Conservation (phyloP, 1,140 invertebrate genomes). For the Nephila pilipes region DNA sequence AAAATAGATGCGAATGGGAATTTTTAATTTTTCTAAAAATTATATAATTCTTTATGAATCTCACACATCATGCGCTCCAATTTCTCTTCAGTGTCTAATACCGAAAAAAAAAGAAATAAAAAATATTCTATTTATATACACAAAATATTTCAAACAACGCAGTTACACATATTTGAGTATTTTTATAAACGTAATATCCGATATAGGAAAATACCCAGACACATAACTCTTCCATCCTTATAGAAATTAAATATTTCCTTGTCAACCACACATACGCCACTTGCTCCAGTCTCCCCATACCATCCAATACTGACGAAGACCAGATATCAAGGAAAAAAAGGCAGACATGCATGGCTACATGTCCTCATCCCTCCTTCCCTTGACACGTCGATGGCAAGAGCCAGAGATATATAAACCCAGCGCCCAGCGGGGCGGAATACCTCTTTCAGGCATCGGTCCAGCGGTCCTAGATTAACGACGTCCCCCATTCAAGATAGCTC, state of each 20-base stretch:
- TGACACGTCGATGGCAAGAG: not conserved
- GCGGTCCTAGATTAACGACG: conserved; percentile 62
- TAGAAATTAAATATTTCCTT: not conserved
- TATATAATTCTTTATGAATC: no score
- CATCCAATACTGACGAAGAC: not conserved
- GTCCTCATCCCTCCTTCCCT: not conserved
- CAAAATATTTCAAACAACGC: no score
- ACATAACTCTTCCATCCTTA: not conserved
- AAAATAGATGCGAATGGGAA: no score
- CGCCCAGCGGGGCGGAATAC: conserved; percentile 53
- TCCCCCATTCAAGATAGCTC: conserved; percentile 60
- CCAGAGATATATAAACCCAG: conserved; percentile 35
- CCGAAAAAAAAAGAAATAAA: no score
- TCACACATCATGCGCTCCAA: no score
- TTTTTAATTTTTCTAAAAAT: no score
- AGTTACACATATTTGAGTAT: no score
- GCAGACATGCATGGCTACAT: not conserved
- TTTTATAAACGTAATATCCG: no score
- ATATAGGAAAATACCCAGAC: not conserved
- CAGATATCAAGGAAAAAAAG: not conserved
- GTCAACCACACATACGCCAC: not conserved
- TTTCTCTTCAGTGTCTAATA: no score
- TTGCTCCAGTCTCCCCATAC: not conserved
- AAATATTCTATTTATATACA: no score
- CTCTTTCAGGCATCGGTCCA: conserved; percentile 45